Conservation (phyloP, 2,888 invertebrate species). For the Plemyria rubiginata region DNA sequence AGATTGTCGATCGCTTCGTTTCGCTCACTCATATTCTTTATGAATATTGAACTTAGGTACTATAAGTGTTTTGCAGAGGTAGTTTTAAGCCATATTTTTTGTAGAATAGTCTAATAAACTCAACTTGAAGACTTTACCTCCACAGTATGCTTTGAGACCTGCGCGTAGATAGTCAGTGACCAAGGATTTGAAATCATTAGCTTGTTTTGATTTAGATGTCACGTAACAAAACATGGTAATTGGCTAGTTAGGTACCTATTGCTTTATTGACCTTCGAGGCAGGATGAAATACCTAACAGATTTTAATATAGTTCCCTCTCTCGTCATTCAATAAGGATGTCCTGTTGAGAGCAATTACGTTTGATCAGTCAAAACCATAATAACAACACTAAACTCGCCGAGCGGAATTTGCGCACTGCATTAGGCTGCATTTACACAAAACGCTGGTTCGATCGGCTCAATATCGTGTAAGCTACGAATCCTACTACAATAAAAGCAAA, state of each 20-base stretch:
- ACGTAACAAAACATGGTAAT: not conserved
- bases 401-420: conserved; percentile 27
- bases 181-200: no score
- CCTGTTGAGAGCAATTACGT: conserved; percentile 27
- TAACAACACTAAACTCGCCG: conserved; percentile 28
- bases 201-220: not conserved
- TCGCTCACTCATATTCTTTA: no score
- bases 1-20: no score
- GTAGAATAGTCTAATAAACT: no score
- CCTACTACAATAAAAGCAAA: no score
- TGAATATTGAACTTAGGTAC: no score
- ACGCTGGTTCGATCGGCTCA: conserved; percentile 6
- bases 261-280: conserved; percentile 1
- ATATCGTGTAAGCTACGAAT: no score
- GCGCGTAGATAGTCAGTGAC: no score
- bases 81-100: no score
- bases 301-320: conserved; percentile 21
- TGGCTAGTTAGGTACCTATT: not conserved
- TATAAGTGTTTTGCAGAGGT: no score
- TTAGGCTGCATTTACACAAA: not conserved
- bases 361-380: conserved; percentile 20
- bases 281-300: conserved; percentile 7
- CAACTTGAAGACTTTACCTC: no score
- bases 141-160: no score
- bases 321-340: conserved; percentile 23